phyloP scores from a whole-genome alignment of 1,140 invertebrate genomes.

The Solenopsis invicta region DNA sequence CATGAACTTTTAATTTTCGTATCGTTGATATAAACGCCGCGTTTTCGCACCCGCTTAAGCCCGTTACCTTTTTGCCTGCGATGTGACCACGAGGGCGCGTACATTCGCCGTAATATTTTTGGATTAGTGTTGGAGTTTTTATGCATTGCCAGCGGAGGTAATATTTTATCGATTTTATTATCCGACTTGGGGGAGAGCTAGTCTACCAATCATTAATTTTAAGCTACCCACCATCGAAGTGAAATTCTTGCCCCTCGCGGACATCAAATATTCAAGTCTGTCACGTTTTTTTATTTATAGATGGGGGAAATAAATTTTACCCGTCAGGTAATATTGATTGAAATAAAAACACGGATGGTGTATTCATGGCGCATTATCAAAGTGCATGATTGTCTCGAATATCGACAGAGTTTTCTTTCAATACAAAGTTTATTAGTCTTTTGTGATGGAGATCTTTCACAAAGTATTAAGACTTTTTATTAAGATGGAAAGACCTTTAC shows the following conservation, averaged over 20 bases:
- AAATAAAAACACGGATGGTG: neutral
- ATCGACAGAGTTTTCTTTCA: too few relatives aligned
- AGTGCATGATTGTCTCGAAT: too few relatives aligned
- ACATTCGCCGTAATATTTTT: conserved; percentile 26
- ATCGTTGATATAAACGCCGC: neutral
- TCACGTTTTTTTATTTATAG: neutral
- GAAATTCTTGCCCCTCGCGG: neutral
- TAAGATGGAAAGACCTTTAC: too few relatives aligned
- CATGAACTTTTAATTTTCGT: conserved; percentile 23
- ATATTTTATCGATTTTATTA: conserved; percentile 38
- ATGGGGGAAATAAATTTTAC: neutral
- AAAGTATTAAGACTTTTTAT: too few relatives aligned
- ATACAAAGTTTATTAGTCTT: too few relatives aligned
- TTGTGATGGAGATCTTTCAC: too few relatives aligned
- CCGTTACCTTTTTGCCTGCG: neutral
- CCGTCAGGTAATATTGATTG: neutral
- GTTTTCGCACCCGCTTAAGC: neutral
- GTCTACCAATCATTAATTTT: conserved; percentile 14
- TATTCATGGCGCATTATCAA: too few relatives aligned
- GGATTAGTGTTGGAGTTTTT: conserved; percentile 25
- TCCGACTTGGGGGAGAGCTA: neutral
- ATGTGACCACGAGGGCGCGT: neutral
- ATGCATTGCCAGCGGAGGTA: conserved; percentile 7
- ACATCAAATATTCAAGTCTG: neutral
- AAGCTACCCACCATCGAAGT: neutral